A percentile compares a stretch with the other conserved stretches of the same genome.
Conservation (phyloP, 2,797 vertebrate genomes). For the Acanthornis magna region DNA sequence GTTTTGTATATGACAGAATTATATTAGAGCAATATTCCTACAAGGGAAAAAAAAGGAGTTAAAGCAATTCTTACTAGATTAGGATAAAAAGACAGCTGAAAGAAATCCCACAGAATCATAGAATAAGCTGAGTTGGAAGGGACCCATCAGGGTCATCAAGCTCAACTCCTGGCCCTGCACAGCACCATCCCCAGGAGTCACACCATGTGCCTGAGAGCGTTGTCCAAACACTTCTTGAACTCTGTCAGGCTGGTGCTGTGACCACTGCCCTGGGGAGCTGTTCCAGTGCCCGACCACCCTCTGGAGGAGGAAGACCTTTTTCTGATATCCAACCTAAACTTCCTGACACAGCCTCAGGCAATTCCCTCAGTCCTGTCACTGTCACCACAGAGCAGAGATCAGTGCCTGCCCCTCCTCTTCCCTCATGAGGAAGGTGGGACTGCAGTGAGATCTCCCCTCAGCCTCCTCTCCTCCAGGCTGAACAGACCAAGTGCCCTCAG, state of each 20-base stretch:
- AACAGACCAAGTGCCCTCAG: background rate
- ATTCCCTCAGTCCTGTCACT: accelerated
- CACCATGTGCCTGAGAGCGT: accelerated
- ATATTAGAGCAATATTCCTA: background rate
- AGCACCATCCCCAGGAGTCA: background rate
- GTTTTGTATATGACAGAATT: background rate
- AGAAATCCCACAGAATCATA: background rate
- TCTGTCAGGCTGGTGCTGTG: background rate
- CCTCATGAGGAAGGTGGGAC: accelerated
- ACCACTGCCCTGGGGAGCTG: background rate
- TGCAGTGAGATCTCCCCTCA: background rate
- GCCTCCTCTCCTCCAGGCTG: background rate
- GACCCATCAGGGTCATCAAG: background rate
- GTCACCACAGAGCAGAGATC: background rate
- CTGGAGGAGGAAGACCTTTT: accelerated
- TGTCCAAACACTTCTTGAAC: accelerated
- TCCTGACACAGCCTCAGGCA: accelerated
- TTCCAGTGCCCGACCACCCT: accelerated
- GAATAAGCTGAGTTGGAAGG: background rate
- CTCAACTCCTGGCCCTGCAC: background rate
- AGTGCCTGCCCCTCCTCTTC: background rate
- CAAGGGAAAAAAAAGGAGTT: background rate
- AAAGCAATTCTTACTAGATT: background rate
- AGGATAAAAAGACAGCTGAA: background rate
- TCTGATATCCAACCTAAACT: accelerated